Evolutionary conservation across 2,113 vertebrate species (phyloP).

Genomic region (Ammodytes dubius): DNA sequence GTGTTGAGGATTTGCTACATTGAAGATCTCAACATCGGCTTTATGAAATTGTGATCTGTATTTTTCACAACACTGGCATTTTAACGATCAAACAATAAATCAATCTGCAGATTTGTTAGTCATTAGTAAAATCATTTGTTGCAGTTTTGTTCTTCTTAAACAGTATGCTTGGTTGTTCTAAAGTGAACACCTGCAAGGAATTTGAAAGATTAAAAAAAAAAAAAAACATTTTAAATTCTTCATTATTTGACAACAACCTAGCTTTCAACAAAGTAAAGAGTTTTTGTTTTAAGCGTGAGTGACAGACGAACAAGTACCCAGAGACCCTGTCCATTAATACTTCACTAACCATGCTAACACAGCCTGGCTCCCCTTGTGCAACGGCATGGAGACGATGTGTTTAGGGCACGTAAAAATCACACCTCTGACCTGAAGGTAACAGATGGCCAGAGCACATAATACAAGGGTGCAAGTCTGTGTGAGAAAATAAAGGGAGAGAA

Average conservation of each 20-base stretch:
- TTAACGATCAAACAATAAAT: background rate
- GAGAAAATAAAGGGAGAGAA: slow-evolving; percentile 28
- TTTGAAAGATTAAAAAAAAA: background rate
- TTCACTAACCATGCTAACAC: slow-evolving; percentile 13
- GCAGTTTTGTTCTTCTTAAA: background rate
- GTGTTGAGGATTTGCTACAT: background rate
- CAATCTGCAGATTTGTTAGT: background rate
- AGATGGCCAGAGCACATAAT: slow-evolving; percentile 65
- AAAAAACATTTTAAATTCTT: background rate
- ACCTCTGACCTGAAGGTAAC: slow-evolving; percentile 67
- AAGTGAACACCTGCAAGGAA: background rate
- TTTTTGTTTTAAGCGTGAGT: background rate
- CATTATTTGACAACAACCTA: background rate
- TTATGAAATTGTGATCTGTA: background rate
- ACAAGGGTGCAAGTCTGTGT: slow-evolving; percentile 49
- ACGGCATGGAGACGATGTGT: slow-evolving; percentile 45
- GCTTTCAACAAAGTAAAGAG: background rate
- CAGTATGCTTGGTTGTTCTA: background rate
- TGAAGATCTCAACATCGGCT: background rate
- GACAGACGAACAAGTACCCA: slow-evolving; percentile 1
- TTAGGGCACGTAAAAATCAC: slow-evolving; percentile 35
- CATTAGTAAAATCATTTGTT: background rate
- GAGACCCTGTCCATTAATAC: slow-evolving; percentile 6
- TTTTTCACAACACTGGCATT: background rate
- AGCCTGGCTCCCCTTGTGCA: slow-evolving; percentile 16